A percentile compares a stretch with the other conserved stretches of the same genome.
phyloP scores from a whole-genome alignment of 2,797 vertebrate genomes.

The Sciaenops ocellatus region DNA sequence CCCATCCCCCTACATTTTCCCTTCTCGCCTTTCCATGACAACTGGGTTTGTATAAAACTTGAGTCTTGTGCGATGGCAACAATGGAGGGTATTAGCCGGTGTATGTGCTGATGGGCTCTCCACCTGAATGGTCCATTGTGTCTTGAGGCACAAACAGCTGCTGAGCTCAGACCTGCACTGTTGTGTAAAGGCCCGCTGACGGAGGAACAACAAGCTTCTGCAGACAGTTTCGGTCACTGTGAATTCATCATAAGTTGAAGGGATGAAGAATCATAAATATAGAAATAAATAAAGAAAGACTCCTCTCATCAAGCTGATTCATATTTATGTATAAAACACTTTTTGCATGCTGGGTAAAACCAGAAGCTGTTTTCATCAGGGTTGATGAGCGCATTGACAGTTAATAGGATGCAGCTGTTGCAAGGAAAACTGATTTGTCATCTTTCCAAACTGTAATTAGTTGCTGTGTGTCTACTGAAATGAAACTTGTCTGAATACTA shows the following conservation, averaged over 20 bases:
- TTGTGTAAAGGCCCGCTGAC: conserved; percentile 33
- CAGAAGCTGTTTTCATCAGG: conserved; percentile 18
- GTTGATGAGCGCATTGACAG: conserved; percentile 24
- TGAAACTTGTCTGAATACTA: not conserved
- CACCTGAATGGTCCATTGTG: conserved; percentile 77
- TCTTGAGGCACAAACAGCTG: conserved; percentile 67
- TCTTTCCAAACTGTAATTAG: not conserved
- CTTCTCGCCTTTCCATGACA: conserved; percentile 52
- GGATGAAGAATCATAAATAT: conserved; percentile 3
- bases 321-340: conserved; percentile 7
- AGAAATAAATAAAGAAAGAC: not conserved
- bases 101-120: conserved; percentile 59
- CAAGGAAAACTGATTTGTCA: conserved; percentile 13
- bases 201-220: conserved; percentile 52
- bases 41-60: conserved; percentile 56
- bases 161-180: conserved; percentile 64
- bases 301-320: not conserved
- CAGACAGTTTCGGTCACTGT: conserved; percentile 25
- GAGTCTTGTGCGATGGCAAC: conserved; percentile 49
- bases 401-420: conserved; percentile 25
- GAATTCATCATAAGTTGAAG: conserved; percentile 15
- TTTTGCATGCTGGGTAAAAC: conserved; percentile 2
- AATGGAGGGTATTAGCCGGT: conserved; percentile 59
- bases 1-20: conserved; percentile 14
- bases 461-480: not conserved